Evolutionary conservation across 23 tunicate genomes (phyloP).

Genomic region (Clavelina lepadiformis): DNA sequence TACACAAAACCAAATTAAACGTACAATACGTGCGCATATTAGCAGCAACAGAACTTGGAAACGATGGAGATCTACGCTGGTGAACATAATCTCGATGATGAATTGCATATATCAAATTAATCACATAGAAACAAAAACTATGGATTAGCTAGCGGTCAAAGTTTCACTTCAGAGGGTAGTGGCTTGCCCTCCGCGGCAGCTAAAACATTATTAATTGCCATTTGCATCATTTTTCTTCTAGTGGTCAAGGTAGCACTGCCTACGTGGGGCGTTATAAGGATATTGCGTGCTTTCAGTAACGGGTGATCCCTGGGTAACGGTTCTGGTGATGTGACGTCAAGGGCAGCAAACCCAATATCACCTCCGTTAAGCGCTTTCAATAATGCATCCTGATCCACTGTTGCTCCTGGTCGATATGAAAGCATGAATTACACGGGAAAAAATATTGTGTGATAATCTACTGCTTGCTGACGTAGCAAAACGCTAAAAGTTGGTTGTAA

Average conservation of each 20-base stretch:
- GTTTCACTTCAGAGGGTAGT: constrained; percentile 46
- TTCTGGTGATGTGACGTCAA: constrained; percentile 86
- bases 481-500: no score
- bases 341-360: constrained; percentile 54
- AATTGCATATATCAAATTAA: no score
- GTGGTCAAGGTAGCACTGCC: constrained; percentile 37
- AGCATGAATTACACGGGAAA: no score
- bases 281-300: constrained; percentile 46
- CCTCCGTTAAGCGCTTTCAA: constrained; percentile 36
- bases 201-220: constrained; percentile 32
- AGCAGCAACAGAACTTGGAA: no score
- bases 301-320: constrained; percentile 79
- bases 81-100: no score
- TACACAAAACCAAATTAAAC: no score
- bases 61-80: no score
- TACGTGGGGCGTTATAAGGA: constrained; percentile 63
- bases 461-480: no score
- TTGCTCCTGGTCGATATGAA: constrained; percentile 27
- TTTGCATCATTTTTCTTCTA: constrained; percentile 25
- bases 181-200: constrained; percentile 46
- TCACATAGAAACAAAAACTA: no score
- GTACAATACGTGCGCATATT: no score
- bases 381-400: constrained; percentile 75
- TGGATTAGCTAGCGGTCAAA: no score
- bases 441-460: no score